Base-by-base conservation (phyloP, 2,113 vertebrate species). In the Chlamydotis undulata region DNA sequence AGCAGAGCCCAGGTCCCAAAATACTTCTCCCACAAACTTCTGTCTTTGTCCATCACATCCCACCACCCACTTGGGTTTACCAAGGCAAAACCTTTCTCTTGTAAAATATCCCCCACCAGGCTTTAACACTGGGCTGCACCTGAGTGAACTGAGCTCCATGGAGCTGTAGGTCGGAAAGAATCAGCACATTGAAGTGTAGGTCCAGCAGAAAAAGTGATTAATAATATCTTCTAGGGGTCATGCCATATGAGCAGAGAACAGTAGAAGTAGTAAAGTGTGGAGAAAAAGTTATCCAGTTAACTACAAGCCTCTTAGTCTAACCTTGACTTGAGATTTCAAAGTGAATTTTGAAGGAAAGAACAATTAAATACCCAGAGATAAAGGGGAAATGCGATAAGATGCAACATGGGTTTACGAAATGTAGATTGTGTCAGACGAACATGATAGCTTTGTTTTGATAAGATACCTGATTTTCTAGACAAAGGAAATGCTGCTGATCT, bases 371-470 rank as follows among this genome's bases (percentile, higher is more conserved):
- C 26, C 8, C n/a, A 61, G 70, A 93, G 96, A 97, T 96, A 96
- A 95, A 96, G 81, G 37, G 70, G 74, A 82, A 96, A 94, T 85
- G 87, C 96, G 96, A 97, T 97, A 97, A 96, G 95, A 93, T 85
- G 77, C 78, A 96, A 96, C 95, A 96, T 0, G 78, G 45, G 77
- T 96, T 97, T 96, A 93, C 45, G 1, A 65, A 89, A 87, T 50
- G 61, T 89, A 97, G 93, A 89, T 95, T 93, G 89, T 91, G 93
- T 93, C 93, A 95, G 94, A 71, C 1, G 29, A 93, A 65, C 91
- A 94, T 63, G 96, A 96, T 97, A 96, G 94, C 95, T 96, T 94
- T 96, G 95, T 94, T 96, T 96, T 93, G 96, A 97, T 97, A 95
- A 96, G 95, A 94, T 89, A 91, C 95, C 57, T 91, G 96, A 96